A percentile compares a stretch with the other conserved stretches of the same genome.
These are phyloP conservation scores for Meriones unguiculatus DNA, from an alignment of 2,113 vertebrate species.

Conservation along the genomic window DNA sequence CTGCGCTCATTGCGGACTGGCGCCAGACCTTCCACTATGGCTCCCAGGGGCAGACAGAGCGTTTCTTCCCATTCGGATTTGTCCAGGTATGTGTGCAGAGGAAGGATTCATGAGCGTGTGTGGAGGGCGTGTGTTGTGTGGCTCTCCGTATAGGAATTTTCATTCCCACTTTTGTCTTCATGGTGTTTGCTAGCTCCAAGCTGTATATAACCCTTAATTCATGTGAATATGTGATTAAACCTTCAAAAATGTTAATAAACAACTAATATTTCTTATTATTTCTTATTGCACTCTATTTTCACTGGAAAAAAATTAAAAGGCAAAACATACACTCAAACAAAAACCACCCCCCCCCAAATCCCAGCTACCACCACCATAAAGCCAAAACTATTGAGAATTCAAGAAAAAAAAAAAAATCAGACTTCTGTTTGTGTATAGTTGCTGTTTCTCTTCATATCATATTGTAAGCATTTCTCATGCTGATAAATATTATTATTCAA, in stretches of 20 bases:
- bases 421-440: not conserved
- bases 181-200: not conserved
- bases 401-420: not conserved
- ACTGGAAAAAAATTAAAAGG: constrained; percentile 37
- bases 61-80: constrained; percentile 94
- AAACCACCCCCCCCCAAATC: not conserved
- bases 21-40: constrained; percentile 90
- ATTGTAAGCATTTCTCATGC: constrained; percentile 27
- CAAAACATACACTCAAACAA: not conserved
- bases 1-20: constrained; percentile 93
- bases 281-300: not conserved
- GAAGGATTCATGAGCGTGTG: not conserved
- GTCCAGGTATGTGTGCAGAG: constrained; percentile 90
- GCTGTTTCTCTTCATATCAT: not conserved
- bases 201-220: not conserved
- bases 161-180: not conserved
- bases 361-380: not conserved
- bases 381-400: not conserved
- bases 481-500: constrained; percentile 25
- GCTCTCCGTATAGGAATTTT: not conserved
- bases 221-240: not conserved
- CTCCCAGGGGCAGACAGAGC: constrained; percentile 88
- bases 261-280: constrained; percentile 3
- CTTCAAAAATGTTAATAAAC: not conserved
- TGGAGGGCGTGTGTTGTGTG: not conserved